phyloP scores from a whole-genome alignment of 1,140 invertebrate genomes.

The Pachypeltis micranthus region DNA sequence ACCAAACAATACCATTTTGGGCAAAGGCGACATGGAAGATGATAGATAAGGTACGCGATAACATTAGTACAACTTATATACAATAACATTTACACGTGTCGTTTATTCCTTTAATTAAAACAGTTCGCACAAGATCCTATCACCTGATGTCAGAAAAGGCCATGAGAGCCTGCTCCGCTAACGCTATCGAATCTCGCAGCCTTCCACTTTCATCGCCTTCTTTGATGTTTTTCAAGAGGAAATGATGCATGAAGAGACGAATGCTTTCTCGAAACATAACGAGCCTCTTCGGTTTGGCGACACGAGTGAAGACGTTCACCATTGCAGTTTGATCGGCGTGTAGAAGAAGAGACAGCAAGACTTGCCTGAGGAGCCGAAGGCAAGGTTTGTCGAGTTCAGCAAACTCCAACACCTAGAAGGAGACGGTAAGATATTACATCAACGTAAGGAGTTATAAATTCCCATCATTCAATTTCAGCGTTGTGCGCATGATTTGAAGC shows the following conservation, averaged over 20 bases:
- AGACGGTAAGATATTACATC: constrained; percentile 10
- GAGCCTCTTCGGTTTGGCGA: constrained; percentile 51
- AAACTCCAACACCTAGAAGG: constrained; percentile 59
- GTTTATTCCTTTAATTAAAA: too few species aligned
- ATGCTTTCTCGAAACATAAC: constrained; percentile 62
- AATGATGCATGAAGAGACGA: constrained; percentile 65
- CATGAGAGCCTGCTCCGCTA: constrained; percentile 44
- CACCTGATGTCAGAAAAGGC: constrained; percentile 14
- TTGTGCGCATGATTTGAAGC: too few species aligned
- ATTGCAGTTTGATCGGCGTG: constrained; percentile 43
- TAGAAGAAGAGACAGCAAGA: constrained; percentile 56
- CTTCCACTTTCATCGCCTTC: constrained; percentile 39
- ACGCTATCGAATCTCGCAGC: constrained; percentile 40
- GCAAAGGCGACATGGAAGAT: too few species aligned
- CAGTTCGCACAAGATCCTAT: too few species aligned
- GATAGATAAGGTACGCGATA: too few species aligned
- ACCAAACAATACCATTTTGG: too few species aligned
- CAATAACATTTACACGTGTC: too few species aligned
- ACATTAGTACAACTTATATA: too few species aligned
- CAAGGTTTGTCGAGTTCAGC: constrained; percentile 58
- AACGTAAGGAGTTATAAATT: too few species aligned
- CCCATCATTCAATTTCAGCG: too few species aligned
- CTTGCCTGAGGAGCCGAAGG: constrained; percentile 55
- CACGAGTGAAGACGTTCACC: constrained; percentile 50
- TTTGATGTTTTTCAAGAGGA: constrained; percentile 50